Conservation (phyloP, 2,113 vertebrate species). For the Trochalopteron elliotii region DNA sequence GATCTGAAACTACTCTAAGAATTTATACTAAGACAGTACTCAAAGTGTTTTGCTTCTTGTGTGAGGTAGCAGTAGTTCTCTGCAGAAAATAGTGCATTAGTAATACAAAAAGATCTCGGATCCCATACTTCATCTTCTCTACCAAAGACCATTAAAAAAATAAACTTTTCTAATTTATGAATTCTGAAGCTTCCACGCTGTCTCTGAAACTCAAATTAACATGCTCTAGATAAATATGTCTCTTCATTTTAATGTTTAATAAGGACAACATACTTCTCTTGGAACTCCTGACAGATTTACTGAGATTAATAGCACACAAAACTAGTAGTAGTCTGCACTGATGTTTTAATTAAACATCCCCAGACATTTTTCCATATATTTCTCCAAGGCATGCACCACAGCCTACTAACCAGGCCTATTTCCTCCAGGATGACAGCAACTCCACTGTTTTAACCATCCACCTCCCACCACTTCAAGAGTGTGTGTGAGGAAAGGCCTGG, state of each 20-base stretch:
- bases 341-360: constrained; percentile 63
- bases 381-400: constrained; percentile 47
- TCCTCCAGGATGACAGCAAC: background rate
- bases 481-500: background rate
- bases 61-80: background rate
- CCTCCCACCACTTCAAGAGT: background rate
- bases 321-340: constrained; percentile 26
- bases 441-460: background rate
- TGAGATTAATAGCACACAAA: constrained; percentile 56
- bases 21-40: background rate
- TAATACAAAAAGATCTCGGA: background rate
- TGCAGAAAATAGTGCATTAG: background rate
- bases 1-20: background rate
- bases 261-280: constrained; percentile 40
- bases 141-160: background rate
- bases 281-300: constrained; percentile 55
- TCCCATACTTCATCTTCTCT: background rate
- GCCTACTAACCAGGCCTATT: constrained; percentile 14
- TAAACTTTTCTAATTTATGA: constrained; percentile 13
- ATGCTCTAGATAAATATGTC: constrained; percentile 48
- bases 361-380: constrained; percentile 44
- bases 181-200: background rate
- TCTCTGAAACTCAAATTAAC: constrained; percentile 35
- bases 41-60: background rate
- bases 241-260: constrained; percentile 65